Evolutionary conservation across 2,797 vertebrate genomes (phyloP), one percentile per base, ranked within the genome.

Genomic region (Xenentodon cancila): DNA sequence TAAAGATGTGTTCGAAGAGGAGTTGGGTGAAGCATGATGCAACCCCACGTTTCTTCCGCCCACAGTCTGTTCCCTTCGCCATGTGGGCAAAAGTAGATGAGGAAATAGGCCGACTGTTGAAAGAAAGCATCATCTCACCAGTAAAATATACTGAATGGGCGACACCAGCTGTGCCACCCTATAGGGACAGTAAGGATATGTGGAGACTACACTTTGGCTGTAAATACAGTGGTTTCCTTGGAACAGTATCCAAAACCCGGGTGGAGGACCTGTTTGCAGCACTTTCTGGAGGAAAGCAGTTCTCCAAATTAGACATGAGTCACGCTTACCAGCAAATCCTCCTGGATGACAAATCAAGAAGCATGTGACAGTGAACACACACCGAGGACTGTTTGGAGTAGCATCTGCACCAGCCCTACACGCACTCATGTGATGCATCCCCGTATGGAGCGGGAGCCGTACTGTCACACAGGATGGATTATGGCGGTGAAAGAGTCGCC

Each of bases 311-410:
- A 0, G 51, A 63, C 2, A 4, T 66, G 18, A 51, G 54, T n/a
- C n/a, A 5, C 22, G 52, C 12, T 12, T 19, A 2, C 51, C 57
- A 51, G 13, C 46, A 53, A 13, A 64, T 64, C 8, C 9, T 60
- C 1, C 18, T 61, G 52, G 52, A 64, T 40, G 44, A 54, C 1
- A 44, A 48, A 0, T 47, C 2, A 51, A 61, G 5, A 52, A 52
- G 16, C 30, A 61, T 15, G 1, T 55, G 11, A 55, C 30, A 0
- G 30, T 64, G 3, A 64, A 64, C 30, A 64, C n/a, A 3, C 43
- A 47, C 1, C 17, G 20, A 4, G 20, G 61, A 1, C 44, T 64
- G 4, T 64, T 64, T 54, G 61, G 52, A 16, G 52, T 64, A 8
- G 16, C 64, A 1, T 56, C 53, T 0, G 47, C 21, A 1, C 54